A percentile compares a stretch with the other conserved stretches of the same genome.
Evolutionary conservation across 1,140 invertebrate genomes (phyloP).

Genomic region (Drosophila rhopaloa): DNA sequence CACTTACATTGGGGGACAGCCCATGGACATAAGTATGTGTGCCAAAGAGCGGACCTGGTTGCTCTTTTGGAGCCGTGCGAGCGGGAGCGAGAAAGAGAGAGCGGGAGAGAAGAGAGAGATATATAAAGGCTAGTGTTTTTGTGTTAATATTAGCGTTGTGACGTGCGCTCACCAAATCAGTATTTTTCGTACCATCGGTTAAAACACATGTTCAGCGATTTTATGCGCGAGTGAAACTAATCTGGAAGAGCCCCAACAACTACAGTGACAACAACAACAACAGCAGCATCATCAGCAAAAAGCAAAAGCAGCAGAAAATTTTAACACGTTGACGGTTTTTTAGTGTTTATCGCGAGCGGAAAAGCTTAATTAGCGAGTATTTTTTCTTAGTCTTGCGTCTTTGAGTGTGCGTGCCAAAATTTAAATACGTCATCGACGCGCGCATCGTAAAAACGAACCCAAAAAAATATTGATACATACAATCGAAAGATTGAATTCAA

Average conservation of each 20-base stretch:
- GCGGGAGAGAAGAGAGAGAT: conserved; percentile 19
- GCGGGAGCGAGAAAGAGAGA: conserved; percentile 18
- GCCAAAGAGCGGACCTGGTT: conserved; percentile 14
- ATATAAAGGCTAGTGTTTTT: conserved; percentile 14
- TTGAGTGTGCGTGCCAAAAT: conserved; percentile 63
- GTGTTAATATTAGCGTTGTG: conserved; percentile 70
- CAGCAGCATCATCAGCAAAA: conserved; percentile 12
- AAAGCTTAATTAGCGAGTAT: conserved; percentile 53
- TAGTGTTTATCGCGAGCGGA: conserved; percentile 58
- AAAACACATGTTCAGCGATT: conserved; percentile 64
- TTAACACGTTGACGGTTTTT: conserved; percentile 61
- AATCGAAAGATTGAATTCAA: conserved; percentile 58
- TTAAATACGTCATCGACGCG: conserved; percentile 78
- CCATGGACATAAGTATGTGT: background rate
- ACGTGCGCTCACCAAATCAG: conserved; percentile 62
- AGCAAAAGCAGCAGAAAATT: conserved; percentile 23
- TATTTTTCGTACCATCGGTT: conserved; percentile 66
- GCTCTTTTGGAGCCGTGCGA: conserved; percentile 16
- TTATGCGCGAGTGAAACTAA: conserved; percentile 51
- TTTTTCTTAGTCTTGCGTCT: conserved; percentile 30
- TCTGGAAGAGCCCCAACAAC: conserved; percentile 29
- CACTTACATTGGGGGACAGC: conserved; percentile 7
- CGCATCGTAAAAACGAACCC: conserved; percentile 46
- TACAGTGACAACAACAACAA: conserved; percentile 12
- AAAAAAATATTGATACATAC: conserved; percentile 16